Conservation (phyloP, 2,113 vertebrate genomes). For the Oreocharis arfaki region DNA sequence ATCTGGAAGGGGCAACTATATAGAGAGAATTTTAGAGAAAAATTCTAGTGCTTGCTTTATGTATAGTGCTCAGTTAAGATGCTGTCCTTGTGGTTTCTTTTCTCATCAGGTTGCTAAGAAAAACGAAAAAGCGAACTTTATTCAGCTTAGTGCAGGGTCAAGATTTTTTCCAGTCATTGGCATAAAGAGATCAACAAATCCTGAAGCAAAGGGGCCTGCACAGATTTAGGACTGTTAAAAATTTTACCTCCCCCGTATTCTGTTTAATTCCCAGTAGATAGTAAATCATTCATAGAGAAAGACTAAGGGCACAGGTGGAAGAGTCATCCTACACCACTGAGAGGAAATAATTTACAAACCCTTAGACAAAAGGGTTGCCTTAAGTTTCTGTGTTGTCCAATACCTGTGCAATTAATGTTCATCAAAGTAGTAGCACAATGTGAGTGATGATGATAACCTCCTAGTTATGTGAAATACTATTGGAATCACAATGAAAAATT, state of each 20-base stretch:
- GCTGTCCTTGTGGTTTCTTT: not conserved
- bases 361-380: not conserved
- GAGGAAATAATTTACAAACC: not conserved
- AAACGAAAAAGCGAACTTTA: not conserved
- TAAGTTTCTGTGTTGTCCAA: not conserved
- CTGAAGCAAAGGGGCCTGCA: not conserved
- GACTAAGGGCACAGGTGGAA: not conserved
- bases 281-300: not conserved
- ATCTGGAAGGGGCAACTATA: not conserved
- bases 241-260: not conserved
- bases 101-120: not conserved
- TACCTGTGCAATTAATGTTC: not conserved
- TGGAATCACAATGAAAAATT: not conserved
- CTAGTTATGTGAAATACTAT: not conserved
- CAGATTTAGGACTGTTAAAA: not conserved
- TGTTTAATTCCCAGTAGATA: not conserved
- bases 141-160: not conserved
- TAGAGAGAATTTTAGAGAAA: not conserved
- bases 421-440: not conserved
- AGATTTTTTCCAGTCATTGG: not conserved
- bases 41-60: not conserved
- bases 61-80: not conserved
- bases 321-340: not conserved
- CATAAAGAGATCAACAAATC: not conserved
- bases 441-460: not conserved